Conservation (phyloP, 2,113 vertebrate genomes). For the Glaucidium brasilianum region DNA sequence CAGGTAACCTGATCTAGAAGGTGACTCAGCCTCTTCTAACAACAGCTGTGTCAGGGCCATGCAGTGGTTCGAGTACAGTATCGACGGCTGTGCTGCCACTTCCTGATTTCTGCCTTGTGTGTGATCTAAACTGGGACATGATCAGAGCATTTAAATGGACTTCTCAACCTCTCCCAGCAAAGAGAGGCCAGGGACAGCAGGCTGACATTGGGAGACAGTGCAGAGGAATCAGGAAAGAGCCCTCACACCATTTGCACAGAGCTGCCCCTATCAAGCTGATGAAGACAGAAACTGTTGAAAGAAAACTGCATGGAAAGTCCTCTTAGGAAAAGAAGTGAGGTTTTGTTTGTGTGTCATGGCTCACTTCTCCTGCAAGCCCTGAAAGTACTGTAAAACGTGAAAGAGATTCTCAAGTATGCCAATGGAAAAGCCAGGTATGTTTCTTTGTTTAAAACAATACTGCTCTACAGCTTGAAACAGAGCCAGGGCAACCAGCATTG, state of each 20-base stretch:
- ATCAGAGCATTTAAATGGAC: background rate
- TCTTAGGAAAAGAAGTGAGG: background rate
- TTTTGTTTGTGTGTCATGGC: background rate
- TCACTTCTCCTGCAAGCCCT: background rate
- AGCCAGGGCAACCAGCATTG: background rate
- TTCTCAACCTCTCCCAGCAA: background rate
- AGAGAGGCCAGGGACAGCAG: background rate
- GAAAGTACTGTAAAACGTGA: background rate
- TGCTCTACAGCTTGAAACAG: background rate
- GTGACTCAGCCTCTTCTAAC: constrained; percentile 47
- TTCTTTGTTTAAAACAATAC: background rate
- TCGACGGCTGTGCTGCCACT: background rate
- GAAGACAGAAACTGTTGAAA: background rate
- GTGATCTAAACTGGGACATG: background rate
- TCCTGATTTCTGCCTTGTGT: constrained; percentile 18
- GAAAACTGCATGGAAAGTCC: background rate
- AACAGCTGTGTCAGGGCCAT: background rate
- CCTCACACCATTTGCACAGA: background rate
- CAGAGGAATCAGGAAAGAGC: background rate
- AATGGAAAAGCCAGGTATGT: constrained; percentile 58
- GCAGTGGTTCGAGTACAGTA: background rate
- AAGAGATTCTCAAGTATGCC: background rate
- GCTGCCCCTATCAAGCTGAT: background rate
- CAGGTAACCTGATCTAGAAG: constrained; percentile 53
- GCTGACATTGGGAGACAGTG: background rate